Conservation (phyloP, 2,797 vertebrate species). For the Iguana delicatissima region DNA sequence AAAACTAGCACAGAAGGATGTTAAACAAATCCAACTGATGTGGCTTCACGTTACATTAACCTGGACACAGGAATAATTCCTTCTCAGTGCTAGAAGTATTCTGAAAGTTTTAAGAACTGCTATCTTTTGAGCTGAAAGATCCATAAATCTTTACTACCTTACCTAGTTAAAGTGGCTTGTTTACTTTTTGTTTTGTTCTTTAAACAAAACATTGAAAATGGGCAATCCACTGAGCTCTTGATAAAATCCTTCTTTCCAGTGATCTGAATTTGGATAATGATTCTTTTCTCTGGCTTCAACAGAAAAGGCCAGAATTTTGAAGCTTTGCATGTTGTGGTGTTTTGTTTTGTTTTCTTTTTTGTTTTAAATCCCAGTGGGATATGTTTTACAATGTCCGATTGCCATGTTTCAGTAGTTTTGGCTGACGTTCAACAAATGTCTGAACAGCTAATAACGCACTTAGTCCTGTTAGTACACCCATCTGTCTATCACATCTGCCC, state of each 20-base stretch:
- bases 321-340: conserved; percentile 40
- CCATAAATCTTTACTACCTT: conserved; percentile 24
- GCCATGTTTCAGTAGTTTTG: conserved; percentile 69
- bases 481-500: conserved; percentile 76
- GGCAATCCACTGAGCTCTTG: conserved; percentile 1
- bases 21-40: not conserved
- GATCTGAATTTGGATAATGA: conserved; percentile 11
- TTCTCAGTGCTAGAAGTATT: not conserved
- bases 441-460: conserved; percentile 72
- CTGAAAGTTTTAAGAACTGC: not conserved
- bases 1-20: not conserved
- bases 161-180: not conserved
- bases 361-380: conserved; percentile 45
- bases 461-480: conserved; percentile 69
- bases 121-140: not conserved
- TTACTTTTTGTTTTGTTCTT: not conserved
- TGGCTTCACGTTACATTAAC: not conserved
- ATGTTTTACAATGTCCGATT: conserved; percentile 68
- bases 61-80: not conserved
- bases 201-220: conserved; percentile 28
- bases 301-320: conserved; percentile 39
- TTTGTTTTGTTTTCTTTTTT: conserved; percentile 21
- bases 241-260: conserved; percentile 4
- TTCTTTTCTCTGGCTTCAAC: conserved; percentile 39
- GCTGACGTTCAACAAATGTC: conserved; percentile 72